Base-by-base conservation (phyloP, 2,888 invertebrate genomes). In the Aplocera efformata region DNA sequence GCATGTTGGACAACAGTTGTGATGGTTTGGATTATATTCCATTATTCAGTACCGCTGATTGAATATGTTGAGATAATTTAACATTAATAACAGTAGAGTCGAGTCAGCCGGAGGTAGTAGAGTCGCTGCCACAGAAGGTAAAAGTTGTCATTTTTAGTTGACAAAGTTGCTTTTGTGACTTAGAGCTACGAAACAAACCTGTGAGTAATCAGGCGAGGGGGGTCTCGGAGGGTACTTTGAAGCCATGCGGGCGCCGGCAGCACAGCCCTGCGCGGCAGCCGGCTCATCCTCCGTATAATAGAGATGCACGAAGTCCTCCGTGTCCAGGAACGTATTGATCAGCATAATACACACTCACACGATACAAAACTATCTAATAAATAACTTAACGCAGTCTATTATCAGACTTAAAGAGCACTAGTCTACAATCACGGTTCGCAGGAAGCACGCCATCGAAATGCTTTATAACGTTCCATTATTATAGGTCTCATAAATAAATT, bases 251-350 rank as follows among this genome's bases (percentile, higher is more conserved):
- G 88, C 88, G 42, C 85, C 85, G 13, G 82, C 86, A 23, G 83
- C 84, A 56, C 86, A 86, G 32, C 85, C 85, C 58, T 86, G 86
- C 39, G 75, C 63, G 27, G 75, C 67, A 36, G 74, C 68, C 29
- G 77, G 68, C 67, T 88, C 88, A 82, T 88, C 88, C 72, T 88
- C 88, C 40, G 85, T 76, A 50, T 88, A 88, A 67, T 88, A 86
- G 36, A 88, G 69, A 49, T 88, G 88, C 79, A 88, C 88, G 82
- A 88, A 88, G 75, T 88, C 88, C 70, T 88, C 88, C 80, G 88
- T 88, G 82, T 88, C 88, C 77, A 88, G 75, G 63, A 69, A 85
- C 41, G 88, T 88, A 70, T 88, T 88, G 77, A 88, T 88, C 85
- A 88, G 78, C 88, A 88, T 88, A 79, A 70, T 82, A 77, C 74